Percentiles rank a stretch among this genome's conserved stretches.
These are phyloP conservation scores for Ischnus inquisitorius DNA, from an alignment of 2,888 invertebrate species.

Conservation along the genomic window DNA sequence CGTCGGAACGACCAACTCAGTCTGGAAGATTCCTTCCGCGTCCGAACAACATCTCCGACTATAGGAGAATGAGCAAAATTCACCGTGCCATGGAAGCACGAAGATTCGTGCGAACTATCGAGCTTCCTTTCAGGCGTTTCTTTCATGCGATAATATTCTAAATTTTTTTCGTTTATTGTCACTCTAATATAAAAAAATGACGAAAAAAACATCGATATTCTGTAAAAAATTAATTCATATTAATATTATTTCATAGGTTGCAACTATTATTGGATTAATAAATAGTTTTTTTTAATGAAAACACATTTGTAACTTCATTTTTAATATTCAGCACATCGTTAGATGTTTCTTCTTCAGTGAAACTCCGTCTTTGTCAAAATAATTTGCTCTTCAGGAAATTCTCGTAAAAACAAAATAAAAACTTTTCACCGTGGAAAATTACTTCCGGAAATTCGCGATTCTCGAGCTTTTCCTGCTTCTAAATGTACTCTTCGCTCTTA, in stretches of 20 bases:
- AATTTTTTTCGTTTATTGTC: too few relatives aligned
- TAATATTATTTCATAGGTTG: too few relatives aligned
- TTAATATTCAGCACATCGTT: neutral
- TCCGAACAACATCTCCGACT: constrained; percentile 17
- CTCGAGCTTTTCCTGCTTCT: neutral
- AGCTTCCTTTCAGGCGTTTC: constrained; percentile 1
- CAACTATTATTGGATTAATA: too few relatives aligned
- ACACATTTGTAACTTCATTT: neutral
- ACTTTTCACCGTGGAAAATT: neutral
- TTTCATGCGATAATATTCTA: neutral
- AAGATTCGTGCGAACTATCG: constrained; percentile 52
- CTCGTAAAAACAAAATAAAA: neutral
- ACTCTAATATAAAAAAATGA: too few relatives aligned
- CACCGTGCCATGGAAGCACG: constrained; percentile 54
- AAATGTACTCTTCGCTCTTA: neutral
- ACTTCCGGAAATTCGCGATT: too few relatives aligned
- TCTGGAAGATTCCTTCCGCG: constrained; percentile 54
- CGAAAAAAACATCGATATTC: too few relatives aligned
- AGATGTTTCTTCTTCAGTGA: neutral
- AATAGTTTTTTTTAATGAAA: too few relatives aligned
- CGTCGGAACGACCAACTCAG: constrained; percentile 20
- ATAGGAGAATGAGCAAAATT: constrained; percentile 33
- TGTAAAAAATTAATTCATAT: too few relatives aligned
- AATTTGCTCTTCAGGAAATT: too few relatives aligned
- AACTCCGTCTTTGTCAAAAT: too few relatives aligned